Evolutionary conservation across 2,113 vertebrate genomes (phyloP).

Genomic region (Heliornis fulica): DNA sequence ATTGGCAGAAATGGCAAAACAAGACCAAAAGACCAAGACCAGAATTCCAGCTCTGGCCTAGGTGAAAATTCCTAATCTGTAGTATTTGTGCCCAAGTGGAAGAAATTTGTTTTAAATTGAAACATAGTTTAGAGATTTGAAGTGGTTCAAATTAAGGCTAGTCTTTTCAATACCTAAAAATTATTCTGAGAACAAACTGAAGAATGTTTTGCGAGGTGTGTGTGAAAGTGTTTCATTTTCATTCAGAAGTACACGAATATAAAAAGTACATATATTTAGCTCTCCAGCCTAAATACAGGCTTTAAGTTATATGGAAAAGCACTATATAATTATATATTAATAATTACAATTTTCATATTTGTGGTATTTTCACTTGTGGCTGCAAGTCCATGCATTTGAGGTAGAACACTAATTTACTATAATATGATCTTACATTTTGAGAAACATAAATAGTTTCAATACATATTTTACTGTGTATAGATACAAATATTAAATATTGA

Average conservation of each 20-base stretch:
- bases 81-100: not conserved
- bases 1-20: not conserved
- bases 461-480: not conserved
- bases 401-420: fast-evolving
- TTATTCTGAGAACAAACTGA: not conserved
- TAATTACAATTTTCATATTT: not conserved
- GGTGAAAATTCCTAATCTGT: not conserved
- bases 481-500: not conserved
- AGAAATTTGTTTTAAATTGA: not conserved
- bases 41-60: not conserved
- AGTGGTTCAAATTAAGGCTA: not conserved
- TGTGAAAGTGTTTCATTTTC: not conserved
- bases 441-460: not conserved
- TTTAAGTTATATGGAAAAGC: not conserved
- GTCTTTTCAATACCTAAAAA: not conserved
- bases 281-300: not conserved
- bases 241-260: not conserved
- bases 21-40: not conserved
- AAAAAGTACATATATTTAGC: not conserved
- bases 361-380: not conserved
- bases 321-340: not conserved
- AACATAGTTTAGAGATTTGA: not conserved
- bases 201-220: not conserved
- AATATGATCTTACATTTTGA: not conserved
- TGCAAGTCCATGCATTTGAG: not conserved